Percentiles rank a stretch among this genome's conserved stretches.
Conservation (phyloP, 2,888 invertebrate genomes). For the Amitus sp. region DNA sequence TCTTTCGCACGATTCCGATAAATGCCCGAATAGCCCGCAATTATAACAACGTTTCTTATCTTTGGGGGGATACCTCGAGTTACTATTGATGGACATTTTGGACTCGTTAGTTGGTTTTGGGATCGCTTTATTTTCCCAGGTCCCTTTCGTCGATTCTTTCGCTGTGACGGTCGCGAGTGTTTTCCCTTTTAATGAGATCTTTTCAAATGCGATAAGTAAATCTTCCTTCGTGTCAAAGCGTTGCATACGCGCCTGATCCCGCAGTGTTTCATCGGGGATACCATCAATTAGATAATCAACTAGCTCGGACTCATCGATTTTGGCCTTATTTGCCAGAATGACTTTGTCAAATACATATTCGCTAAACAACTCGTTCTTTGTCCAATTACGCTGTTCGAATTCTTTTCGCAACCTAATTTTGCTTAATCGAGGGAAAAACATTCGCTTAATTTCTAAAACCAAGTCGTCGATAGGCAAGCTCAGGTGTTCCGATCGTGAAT, state of each 20-base stretch:
- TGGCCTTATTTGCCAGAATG: constrained; percentile 27
- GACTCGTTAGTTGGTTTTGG: too few species aligned
- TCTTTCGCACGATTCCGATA: too few species aligned
- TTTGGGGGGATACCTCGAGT: too few species aligned
- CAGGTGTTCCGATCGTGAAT: constrained; percentile 27
- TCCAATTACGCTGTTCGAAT: constrained; percentile 28
- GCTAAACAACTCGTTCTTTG: constrained; percentile 19
- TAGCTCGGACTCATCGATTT: constrained; percentile 25
- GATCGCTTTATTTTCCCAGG: constrained; percentile 1
- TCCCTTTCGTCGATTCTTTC: too few species aligned
- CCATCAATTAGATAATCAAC: constrained; percentile 35
- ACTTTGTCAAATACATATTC: constrained; percentile 35
- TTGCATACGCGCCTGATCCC: constrained; percentile 29
- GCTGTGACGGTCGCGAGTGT: too few species aligned
- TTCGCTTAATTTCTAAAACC: constrained; percentile 19
- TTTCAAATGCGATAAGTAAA: constrained; percentile 26
- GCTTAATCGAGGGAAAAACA: constrained; percentile 23
- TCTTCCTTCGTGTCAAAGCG: constrained; percentile 10
- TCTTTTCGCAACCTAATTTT: constrained; percentile 11
- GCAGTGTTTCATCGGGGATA: constrained; percentile 25
- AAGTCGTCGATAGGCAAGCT: constrained; percentile 15
- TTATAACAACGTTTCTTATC: too few species aligned
- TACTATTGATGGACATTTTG: too few species aligned
- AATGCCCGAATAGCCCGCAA: too few species aligned
- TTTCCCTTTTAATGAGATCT: constrained; percentile 15